phyloP scores from a whole-genome alignment of 2,797 vertebrate species.

The Myripristis murdjan region DNA sequence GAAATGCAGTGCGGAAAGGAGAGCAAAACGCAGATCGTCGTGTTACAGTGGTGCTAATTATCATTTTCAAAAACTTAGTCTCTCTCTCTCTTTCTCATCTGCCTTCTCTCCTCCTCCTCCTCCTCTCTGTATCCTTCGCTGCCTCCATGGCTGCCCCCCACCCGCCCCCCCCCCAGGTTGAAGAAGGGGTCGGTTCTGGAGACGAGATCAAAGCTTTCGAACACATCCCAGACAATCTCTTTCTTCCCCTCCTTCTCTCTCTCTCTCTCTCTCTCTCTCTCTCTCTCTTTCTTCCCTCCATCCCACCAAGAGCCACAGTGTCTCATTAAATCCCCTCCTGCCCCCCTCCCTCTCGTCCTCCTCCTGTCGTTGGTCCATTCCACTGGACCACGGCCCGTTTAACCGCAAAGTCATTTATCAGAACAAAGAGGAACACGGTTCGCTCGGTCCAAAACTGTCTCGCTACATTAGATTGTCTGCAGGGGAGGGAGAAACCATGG shows the following conservation, averaged over 20 bases:
- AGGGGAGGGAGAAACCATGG: too few species aligned
- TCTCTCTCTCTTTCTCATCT: not conserved
- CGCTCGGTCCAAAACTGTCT: not conserved
- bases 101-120: not conserved
- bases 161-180: not conserved
- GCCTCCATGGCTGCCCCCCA: too few species aligned
- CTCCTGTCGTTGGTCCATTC: not conserved
- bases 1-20: too few species aligned
- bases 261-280: not conserved
- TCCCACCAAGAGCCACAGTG: constrained; percentile 30
- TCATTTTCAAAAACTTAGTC: too few species aligned
- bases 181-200: constrained; percentile 1
- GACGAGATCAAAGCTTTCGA: constrained; percentile 35
- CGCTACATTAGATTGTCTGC: too few species aligned
- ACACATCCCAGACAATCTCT: constrained; percentile 5
- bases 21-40: too few species aligned
- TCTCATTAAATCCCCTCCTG: constrained; percentile 33
- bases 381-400: not conserved
- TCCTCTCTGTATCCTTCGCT: not conserved
- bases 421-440: constrained; percentile 3
- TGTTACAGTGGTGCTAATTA: too few species aligned
- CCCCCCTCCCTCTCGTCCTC: not conserved
- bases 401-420: not conserved
- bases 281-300: constrained; percentile 9
- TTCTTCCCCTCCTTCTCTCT: not conserved